Evolutionary conservation across 2,888 invertebrate genomes (phyloP), one percentile per base, ranked within the genome.

Genomic region (Tanypteryx hageni): DNA sequence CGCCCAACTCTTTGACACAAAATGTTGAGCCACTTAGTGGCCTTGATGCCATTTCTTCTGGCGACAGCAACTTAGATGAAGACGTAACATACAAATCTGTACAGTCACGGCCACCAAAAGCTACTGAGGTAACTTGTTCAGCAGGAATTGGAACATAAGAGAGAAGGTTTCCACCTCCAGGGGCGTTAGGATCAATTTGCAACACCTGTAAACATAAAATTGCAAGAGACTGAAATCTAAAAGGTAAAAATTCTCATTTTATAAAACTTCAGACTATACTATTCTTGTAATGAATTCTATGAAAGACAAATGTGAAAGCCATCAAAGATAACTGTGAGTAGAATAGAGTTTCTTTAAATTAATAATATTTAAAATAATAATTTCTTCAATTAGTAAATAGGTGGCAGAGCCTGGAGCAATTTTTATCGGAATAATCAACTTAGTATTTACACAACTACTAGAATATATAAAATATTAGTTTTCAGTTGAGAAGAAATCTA

Each of bases 51-150:
- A 64, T 68, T 64, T 89, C 44, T 64, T 68, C 89, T 14, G 31
- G 4, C 7, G 89, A 68, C n/a, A 89, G 44, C n/a, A 44, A n/a
- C 64, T 89, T 89, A 11, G 89, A 89, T 68, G 89, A 89, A 31
- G 89, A 89, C 44, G 89, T 89, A 18, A 89, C 89, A 44, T 89
- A 89, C n/a, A 89, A 64, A 68, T 89, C 89, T n/a, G 89, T 44
- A 8, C 44, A 89, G 18, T 89, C 44, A n/a, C 44, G 89, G 8
- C 89, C 89, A 89, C 89, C 89, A 89, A 89, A 89, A 68, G 89
- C 89, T 8, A 89, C 89, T 31, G 89, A 89, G 1, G 89, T 89
- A 22, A 89, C 89, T 89, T 89, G 89, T n/a, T 64, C 64, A 44
- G 89, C 61, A 89, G 89, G 89, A 27, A 89, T 44, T 56, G 61